Percentiles rank a stretch among this genome's conserved stretches.
Evolutionary conservation across 2,797 vertebrate genomes (phyloP).

Genomic region (Apogon hyalosoma): DNA sequence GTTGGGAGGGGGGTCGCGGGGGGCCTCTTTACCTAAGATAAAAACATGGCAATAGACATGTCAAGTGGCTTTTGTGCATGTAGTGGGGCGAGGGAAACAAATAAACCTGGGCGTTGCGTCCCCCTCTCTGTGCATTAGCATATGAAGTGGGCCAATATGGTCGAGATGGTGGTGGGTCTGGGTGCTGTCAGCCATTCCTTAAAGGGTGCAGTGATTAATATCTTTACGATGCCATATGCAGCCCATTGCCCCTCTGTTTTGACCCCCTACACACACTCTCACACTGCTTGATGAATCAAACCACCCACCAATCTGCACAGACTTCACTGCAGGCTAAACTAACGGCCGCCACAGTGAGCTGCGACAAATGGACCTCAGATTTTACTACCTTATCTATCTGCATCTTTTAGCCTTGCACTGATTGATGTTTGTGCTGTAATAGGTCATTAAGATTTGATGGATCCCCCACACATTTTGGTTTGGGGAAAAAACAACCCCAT

Average conservation of each 20-base stretch:
- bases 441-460: too few species aligned
- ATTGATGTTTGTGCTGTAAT: too few species aligned
- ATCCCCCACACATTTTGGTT: too few species aligned
- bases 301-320: slow-evolving; percentile 75
- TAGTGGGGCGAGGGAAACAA: slow-evolving; percentile 82
- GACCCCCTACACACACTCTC: slow-evolving; percentile 61
- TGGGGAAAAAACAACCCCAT: too few species aligned
- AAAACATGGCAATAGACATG: slow-evolving; percentile 86
- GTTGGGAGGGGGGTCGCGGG: slow-evolving; percentile 65
- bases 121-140: slow-evolving; percentile 89
- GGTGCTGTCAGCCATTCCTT: slow-evolving; percentile 91
- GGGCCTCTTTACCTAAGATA: slow-evolving; percentile 85
- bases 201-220: slow-evolving; percentile 94
- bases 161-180: slow-evolving; percentile 86
- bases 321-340: slow-evolving; percentile 43
- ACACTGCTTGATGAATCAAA: slow-evolving; percentile 65
- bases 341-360: slow-evolving; percentile 13
- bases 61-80: slow-evolving; percentile 84
- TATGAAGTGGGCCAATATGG: slow-evolving; percentile 91
- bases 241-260: slow-evolving; percentile 76
- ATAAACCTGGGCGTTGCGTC: slow-evolving; percentile 84
- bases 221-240: slow-evolving; percentile 94
- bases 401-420: too few species aligned
- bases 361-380: neutral
- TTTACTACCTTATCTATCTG: neutral